Evolutionary conservation across 2,888 invertebrate genomes (phyloP).

Genomic region (Cecidostiba fungosa): DNA sequence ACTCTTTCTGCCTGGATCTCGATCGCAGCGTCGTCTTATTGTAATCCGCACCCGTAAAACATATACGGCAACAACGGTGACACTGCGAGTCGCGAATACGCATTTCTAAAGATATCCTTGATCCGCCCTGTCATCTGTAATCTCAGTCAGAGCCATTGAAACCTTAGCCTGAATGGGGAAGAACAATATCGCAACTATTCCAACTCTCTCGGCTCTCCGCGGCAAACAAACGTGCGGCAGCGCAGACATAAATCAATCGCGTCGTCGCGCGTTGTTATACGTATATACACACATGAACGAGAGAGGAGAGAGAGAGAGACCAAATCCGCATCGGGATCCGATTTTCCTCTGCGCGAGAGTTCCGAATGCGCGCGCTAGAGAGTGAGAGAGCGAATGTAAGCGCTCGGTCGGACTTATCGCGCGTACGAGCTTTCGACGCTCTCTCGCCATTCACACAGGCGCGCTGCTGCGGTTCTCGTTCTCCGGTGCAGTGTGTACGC

Average conservation of each 20-base stretch:
- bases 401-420: conserved; percentile 66
- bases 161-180: conserved; percentile 35
- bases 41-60: no score
- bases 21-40: no score
- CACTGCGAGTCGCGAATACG: no score
- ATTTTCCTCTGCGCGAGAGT: conserved; percentile 50
- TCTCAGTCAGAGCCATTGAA: conserved; percentile 46
- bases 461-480: conserved; percentile 60
- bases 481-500: conserved; percentile 22
- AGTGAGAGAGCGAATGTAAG: conserved; percentile 23
- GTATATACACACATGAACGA: not conserved
- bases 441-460: conserved; percentile 11
- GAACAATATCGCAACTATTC: conserved; percentile 52
- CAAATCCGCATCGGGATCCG: conserved; percentile 48
- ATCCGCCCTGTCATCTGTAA: conserved; percentile 45
- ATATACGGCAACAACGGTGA: not conserved
- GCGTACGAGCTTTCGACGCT: conserved; percentile 68
- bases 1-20: not conserved
- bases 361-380: not conserved
- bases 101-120: conserved; percentile 47
- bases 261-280: not conserved
- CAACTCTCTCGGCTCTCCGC: conserved; percentile 6
- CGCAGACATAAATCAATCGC: conserved; percentile 50
- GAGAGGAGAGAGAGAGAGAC: not conserved
- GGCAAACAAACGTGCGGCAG: not conserved